Evolutionary conservation across 2,888 invertebrate species (phyloP).

Genomic region (Imbricaverruca yamaguchii): DNA sequence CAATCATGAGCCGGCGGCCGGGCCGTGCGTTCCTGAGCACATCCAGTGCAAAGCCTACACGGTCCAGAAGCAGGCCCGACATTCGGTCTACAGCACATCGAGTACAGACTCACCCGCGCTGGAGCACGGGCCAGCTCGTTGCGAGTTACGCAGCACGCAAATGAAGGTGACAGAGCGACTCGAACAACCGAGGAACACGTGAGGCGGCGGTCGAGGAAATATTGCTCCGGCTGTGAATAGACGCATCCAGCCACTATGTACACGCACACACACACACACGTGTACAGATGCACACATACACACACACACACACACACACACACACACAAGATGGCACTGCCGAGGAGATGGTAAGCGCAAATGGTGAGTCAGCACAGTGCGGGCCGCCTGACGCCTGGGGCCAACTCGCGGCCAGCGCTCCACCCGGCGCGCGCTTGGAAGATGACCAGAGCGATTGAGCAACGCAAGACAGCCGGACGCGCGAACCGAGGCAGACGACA

Average conservation of each 20-base stretch:
- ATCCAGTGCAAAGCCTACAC: background rate
- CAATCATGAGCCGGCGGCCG: background rate
- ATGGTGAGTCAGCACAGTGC: too few relatives aligned
- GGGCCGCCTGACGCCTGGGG: background rate
- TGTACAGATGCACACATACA: too few relatives aligned
- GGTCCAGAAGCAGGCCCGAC: background rate
- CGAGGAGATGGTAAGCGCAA: too few relatives aligned
- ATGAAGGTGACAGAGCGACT: background rate
- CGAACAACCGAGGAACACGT: too few relatives aligned
- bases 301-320: too few relatives aligned
- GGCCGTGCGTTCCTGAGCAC: background rate
- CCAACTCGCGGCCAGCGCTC: background rate
- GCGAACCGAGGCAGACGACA: background rate
- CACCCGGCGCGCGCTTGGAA: background rate
- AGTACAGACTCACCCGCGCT: background rate
- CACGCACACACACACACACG: background rate
- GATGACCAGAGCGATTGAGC: background rate
- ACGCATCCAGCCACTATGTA: background rate
- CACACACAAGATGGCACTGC: too few relatives aligned
- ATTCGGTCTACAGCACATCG: background rate
- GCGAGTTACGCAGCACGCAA: background rate
- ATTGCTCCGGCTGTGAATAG: slow-evolving; percentile 4
- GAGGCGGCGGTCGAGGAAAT: background rate
- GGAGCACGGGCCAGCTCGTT: background rate
- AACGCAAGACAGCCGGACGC: background rate